Conservation (phyloP, 2,888 invertebrate species). For the Drosophila nigricruria region DNA sequence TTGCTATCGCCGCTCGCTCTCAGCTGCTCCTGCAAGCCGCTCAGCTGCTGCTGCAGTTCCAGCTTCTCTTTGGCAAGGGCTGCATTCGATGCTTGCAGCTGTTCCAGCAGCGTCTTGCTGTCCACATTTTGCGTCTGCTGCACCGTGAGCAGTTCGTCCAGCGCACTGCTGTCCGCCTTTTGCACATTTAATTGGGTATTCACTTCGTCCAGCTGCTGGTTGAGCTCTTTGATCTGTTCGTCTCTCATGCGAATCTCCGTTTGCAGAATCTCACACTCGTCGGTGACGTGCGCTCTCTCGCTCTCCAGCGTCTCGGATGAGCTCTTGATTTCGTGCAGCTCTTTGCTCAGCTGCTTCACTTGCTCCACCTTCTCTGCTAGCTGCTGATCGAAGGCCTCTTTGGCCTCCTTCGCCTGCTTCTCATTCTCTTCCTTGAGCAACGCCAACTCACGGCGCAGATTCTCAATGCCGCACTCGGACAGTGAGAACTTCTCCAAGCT, state of each 20-base stretch:
- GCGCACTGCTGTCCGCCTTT: constrained; percentile 73
- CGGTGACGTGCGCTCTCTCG: constrained; percentile 63
- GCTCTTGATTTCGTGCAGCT: constrained; percentile 60
- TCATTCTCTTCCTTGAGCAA: constrained; percentile 76
- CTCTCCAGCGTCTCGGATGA: constrained; percentile 60
- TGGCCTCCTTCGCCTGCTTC: constrained; percentile 61
- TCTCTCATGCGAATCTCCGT: constrained; percentile 74
- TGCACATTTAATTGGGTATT: constrained; percentile 74
- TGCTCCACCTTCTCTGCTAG: constrained; percentile 67
- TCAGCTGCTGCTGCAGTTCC: constrained; percentile 25
- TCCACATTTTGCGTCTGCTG: constrained; percentile 57
- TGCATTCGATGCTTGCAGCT: constrained; percentile 71
- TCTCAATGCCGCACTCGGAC: constrained; percentile 79
- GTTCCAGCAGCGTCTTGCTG: constrained; percentile 47
- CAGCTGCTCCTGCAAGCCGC: constrained; percentile 20
- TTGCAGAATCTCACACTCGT: constrained; percentile 74
- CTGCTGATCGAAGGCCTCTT: constrained; percentile 52
- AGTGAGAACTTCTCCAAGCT: constrained; percentile 84
- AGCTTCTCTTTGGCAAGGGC: constrained; percentile 7
- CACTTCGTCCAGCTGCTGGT: constrained; percentile 68
- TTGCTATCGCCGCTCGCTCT: constrained; percentile 20
- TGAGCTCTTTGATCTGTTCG: constrained; percentile 67
- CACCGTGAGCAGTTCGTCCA: constrained; percentile 76
- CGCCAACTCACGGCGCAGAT: constrained; percentile 73
- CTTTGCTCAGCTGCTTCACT: constrained; percentile 55